Evolutionary conservation across 2,888 invertebrate genomes (phyloP).

Genomic region (Tortricodes alternella): DNA sequence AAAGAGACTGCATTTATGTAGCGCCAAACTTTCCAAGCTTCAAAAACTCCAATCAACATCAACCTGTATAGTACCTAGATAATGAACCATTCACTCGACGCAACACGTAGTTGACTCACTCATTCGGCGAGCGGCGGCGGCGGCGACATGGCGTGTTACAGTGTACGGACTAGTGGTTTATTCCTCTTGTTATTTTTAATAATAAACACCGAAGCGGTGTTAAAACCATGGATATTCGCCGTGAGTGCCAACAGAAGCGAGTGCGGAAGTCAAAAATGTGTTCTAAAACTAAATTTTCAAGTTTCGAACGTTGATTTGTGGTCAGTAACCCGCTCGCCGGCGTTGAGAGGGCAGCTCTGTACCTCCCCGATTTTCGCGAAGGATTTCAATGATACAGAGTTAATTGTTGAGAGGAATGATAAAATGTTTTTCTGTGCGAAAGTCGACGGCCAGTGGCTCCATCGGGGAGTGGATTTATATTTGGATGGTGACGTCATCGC

Average conservation of each 20-base stretch:
- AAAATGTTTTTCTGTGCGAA: conserved; percentile 68
- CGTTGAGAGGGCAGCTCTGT: conserved; percentile 47
- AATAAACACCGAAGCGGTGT: conserved; percentile 57
- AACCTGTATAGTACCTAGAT: background rate
- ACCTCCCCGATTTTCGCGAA: conserved; percentile 44
- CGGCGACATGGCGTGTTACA: conserved; percentile 60
- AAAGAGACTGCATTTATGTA: too few species aligned
- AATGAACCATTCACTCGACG: conserved; percentile 4
- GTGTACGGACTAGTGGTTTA: conserved; percentile 72
- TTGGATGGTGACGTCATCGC: conserved; percentile 74
- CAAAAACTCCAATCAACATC: background rate
- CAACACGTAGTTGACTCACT: conserved; percentile 28
- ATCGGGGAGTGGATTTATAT: conserved; percentile 66
- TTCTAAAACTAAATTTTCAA: conserved; percentile 59
- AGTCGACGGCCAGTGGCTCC: conserved; percentile 60
- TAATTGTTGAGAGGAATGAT: conserved; percentile 49
- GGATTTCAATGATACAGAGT: conserved; percentile 44
- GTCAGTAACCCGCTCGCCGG: conserved; percentile 64
- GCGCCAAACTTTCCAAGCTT: background rate
- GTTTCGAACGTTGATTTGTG: conserved; percentile 55
- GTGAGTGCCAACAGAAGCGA: conserved; percentile 53
- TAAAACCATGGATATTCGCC: conserved; percentile 74
- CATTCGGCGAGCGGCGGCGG: conserved; percentile 37
- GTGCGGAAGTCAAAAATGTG: conserved; percentile 61
- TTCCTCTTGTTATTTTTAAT: conserved; percentile 73